Percentiles rank a stretch among this genome's conserved stretches.
phyloP scores from a whole-genome alignment of 2,888 invertebrate species.

The Phengaris alcon region DNA sequence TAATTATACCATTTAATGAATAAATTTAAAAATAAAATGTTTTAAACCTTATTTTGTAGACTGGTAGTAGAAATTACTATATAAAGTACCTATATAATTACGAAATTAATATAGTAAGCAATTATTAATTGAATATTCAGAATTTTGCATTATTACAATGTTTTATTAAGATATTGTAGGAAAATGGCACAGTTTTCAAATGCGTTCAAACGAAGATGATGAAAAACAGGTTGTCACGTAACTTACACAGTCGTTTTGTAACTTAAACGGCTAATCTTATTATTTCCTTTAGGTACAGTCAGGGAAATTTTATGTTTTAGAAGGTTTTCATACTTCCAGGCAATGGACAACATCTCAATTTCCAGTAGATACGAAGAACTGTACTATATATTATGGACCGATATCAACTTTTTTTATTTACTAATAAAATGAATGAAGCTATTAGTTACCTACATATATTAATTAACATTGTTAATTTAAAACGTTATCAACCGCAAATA shows the following conservation, averaged over 20 bases:
- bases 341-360: too few species aligned
- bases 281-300: background rate
- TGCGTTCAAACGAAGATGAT: background rate
- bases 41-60: too few species aligned
- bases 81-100: background rate
- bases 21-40: too few species aligned
- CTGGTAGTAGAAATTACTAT: too few species aligned
- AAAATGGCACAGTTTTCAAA: slow-evolving; percentile 1
- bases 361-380: too few species aligned
- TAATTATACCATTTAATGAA: too few species aligned
- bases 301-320: background rate
- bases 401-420: too few species aligned
- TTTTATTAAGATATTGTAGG: background rate
- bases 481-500: too few species aligned
- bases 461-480: too few species aligned
- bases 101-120: background rate
- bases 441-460: too few species aligned
- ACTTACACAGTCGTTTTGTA: background rate
- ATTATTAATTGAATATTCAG: background rate
- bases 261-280: background rate
- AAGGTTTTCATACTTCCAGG: background rate
- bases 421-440: too few species aligned
- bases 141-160: background rate
- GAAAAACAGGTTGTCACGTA: background rate
- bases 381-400: too few species aligned